A percentile compares a stretch with the other conserved stretches of the same genome.
Evolutionary conservation across 2,797 vertebrate species (phyloP).

Genomic region (Neostethus bicornis): DNA sequence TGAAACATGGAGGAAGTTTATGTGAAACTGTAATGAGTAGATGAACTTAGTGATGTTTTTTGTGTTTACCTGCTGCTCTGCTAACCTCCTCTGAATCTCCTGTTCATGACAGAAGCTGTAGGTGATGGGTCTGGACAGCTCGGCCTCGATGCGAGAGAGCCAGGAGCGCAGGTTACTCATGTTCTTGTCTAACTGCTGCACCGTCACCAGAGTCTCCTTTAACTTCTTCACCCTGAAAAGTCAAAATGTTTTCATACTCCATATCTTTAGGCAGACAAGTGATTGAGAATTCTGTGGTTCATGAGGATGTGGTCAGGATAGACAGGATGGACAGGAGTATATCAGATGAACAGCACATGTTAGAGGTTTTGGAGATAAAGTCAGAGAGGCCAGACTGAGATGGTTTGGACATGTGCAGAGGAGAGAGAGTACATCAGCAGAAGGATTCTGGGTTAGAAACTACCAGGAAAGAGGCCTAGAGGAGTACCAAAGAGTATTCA

Average conservation of each 20-base stretch:
- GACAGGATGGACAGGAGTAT: too few relatives aligned
- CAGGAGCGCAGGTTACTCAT: conserved; percentile 95
- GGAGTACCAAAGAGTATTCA: too few relatives aligned
- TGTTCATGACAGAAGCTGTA: conserved; percentile 90
- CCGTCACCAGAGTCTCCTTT: conserved; percentile 89
- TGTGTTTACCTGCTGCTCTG: conserved; percentile 89
- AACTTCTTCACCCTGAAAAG: conserved; percentile 90
- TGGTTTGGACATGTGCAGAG: too few relatives aligned
- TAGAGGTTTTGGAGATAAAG: too few relatives aligned
- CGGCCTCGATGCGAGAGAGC: conserved; percentile 88
- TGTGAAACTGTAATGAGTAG: not conserved
- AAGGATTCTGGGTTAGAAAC: too few relatives aligned
- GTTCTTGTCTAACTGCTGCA: conserved; percentile 93
- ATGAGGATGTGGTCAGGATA: too few relatives aligned
- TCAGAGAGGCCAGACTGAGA: too few relatives aligned
- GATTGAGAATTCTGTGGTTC: too few relatives aligned
- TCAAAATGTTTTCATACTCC: conserved; percentile 7
- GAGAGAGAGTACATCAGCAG: too few relatives aligned
- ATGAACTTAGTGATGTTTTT: not conserved
- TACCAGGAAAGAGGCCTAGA: too few relatives aligned
- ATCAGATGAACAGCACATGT: too few relatives aligned
- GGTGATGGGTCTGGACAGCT: conserved; percentile 88
- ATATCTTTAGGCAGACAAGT: too few relatives aligned
- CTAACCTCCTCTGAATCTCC: conserved; percentile 94
- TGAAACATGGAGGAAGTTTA: not conserved